Conservation (phyloP, 2,113 vertebrate genomes). For the mouse (Mus musculus) region GRCm39 chr16:85764001-85764500, state of each 20-base stretch:
- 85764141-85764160: conserved; percentile 66
- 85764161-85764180: conserved; percentile 62
- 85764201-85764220: conserved; percentile 57
- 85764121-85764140: conserved; percentile 82
- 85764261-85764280: conserved; percentile 6
- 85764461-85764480: conserved; percentile 32
- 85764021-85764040: conserved; percentile 80
- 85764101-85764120: conserved; percentile 78
- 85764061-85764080: conserved; percentile 79
- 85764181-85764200: conserved; percentile 70
- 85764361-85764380: neutral
- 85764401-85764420: neutral
- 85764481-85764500: conserved; percentile 59
- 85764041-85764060: conserved; percentile 73
- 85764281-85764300: conserved; percentile 47
- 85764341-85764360: conserved; percentile 59
- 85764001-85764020: conserved; percentile 85
- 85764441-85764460: conserved; percentile 51
- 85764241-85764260: conserved; percentile 58
- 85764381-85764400: neutral
- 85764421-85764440: neutral
- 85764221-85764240: conserved; percentile 73
- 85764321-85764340: conserved; percentile 27
- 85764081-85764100: conserved; percentile 79
- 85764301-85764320: conserved; percentile 56